Percentiles rank a stretch among this genome's conserved stretches.
Conservation (phyloP, 2,113 vertebrate species). For the Colaptes auratus region DNA sequence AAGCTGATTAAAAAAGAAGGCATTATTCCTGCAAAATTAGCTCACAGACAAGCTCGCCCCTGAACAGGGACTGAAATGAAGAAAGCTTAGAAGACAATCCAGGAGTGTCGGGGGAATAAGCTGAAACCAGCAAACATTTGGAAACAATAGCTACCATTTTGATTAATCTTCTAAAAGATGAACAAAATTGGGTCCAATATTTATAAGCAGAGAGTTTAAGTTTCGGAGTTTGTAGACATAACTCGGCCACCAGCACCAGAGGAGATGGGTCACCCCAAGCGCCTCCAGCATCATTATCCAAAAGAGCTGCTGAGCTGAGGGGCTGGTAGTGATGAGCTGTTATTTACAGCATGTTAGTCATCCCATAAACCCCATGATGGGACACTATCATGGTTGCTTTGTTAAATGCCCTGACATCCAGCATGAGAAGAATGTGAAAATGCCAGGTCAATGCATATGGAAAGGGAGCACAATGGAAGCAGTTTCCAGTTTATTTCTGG, state of each 20-base stretch:
- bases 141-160: neutral
- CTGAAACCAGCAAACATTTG: neutral
- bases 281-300: neutral
- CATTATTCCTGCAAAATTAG: neutral
- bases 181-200: neutral
- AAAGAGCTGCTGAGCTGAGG: neutral
- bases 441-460: neutral
- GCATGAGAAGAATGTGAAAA: slow-evolving; percentile 8
- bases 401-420: slow-evolving; percentile 30
- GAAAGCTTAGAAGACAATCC: neutral
- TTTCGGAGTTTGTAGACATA: neutral
- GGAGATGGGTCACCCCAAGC: neutral
- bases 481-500: slow-evolving; percentile 38
- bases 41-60: neutral
- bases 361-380: slow-evolving; percentile 4
- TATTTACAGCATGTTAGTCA: slow-evolving; percentile 37
- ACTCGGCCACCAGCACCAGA: neutral
- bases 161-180: neutral
- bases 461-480: neutral
- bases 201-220: neutral
- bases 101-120: neutral
- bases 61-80: neutral
- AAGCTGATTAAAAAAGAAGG: neutral
- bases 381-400: neutral
- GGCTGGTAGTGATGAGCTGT: neutral